A percentile compares a stretch with the other conserved stretches of the same genome.
Evolutionary conservation across 2,797 vertebrate genomes (phyloP).

Genomic region (Merluccius polli): DNA sequence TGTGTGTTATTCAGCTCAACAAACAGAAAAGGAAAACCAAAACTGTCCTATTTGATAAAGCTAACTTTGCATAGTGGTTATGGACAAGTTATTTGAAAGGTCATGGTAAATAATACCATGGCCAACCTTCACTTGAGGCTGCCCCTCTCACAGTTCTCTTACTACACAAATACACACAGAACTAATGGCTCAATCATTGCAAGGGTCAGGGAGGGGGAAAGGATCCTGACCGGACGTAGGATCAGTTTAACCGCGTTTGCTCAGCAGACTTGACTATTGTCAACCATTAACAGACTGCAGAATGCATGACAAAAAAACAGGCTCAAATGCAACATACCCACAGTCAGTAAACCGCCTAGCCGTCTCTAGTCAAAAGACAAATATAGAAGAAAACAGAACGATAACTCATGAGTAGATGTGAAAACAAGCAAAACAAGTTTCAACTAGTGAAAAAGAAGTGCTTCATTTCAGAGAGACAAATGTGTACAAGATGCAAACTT

Average conservation of each 20-base stretch:
- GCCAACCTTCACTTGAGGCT: background rate
- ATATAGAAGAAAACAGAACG: background rate
- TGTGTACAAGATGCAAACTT: background rate
- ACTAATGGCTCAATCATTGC: background rate
- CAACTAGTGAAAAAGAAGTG: background rate
- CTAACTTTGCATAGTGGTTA: background rate
- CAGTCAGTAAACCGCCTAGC: background rate
- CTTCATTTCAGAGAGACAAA: background rate
- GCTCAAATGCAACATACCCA: background rate
- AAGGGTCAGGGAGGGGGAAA: background rate
- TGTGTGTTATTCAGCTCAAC: background rate
- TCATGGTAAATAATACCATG: background rate
- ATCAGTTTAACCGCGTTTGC: background rate
- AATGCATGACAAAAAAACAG: background rate
- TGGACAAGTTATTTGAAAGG: background rate
- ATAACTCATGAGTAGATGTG: background rate
- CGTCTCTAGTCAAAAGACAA: background rate
- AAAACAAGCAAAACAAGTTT: too few relatives aligned
- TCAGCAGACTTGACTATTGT: background rate
- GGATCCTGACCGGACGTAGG: background rate
- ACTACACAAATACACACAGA: too few relatives aligned
- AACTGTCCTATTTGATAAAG: background rate
- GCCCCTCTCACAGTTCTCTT: background rate
- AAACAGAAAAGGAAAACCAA: background rate
- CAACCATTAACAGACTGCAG: slow-evolving; percentile 2